phyloP scores from a whole-genome alignment of 2,888 invertebrate species.

The Hoplodrina blanda region DNA sequence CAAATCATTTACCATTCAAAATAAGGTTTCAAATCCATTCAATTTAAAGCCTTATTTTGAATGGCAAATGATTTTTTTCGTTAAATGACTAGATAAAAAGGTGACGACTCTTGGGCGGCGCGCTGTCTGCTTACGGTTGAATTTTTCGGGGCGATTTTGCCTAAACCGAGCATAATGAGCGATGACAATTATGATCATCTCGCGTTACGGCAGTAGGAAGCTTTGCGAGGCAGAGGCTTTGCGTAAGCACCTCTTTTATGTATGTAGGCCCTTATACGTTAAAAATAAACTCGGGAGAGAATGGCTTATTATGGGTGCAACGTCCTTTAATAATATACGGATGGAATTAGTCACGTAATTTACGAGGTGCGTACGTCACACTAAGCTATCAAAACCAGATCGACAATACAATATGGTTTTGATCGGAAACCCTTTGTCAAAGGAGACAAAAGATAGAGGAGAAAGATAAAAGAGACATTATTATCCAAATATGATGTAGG shows the following conservation, averaged over 20 bases:
- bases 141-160: no score
- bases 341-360: constrained; percentile 7
- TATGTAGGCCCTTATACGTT: neutral
- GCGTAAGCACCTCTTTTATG: neutral
- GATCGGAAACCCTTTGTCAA: neutral
- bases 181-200: no score
- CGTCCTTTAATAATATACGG: constrained; percentile 5
- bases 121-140: no score
- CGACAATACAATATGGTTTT: neutral
- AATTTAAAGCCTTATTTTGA: no score
- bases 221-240: neutral
- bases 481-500: neutral
- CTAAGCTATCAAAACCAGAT: neutral
- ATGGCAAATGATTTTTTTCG: no score
- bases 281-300: constrained; percentile 29
- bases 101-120: no score
- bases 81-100: no score
- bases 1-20: no score
- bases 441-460: neutral
- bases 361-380: neutral
- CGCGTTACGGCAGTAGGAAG: no score
- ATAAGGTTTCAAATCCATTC: no score
- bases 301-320: constrained; percentile 33
- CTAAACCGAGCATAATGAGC: no score
- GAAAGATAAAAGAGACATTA: no score